Evolutionary conservation across 2,888 invertebrate genomes (phyloP).

Genomic region (Lepetodrilus schrolli): DNA sequence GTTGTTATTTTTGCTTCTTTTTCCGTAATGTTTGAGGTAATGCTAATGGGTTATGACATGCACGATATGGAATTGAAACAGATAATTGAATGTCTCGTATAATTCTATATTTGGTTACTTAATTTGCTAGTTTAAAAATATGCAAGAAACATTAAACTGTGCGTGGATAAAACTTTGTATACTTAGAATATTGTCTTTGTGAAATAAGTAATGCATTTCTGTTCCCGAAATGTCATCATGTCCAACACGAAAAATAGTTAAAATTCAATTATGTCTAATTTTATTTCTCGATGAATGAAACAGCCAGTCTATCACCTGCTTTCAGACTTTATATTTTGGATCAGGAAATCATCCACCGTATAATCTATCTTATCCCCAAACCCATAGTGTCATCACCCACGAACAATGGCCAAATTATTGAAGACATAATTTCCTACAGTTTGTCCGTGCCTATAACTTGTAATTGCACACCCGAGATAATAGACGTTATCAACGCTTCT

Average conservation of each 20-base stretch:
- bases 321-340: neutral
- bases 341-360: neutral
- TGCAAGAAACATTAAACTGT: neutral
- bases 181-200: too few species aligned
- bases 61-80: too few species aligned
- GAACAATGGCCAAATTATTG: neutral
- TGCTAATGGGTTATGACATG: too few species aligned
- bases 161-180: neutral
- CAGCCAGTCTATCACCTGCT: neutral
- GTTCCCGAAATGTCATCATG: too few species aligned
- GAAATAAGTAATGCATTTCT: too few species aligned
- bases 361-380: neutral
- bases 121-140: neutral
- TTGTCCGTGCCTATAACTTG: neutral
- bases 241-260: too few species aligned
- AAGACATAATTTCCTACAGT: neutral
- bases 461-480: constrained; percentile 1
- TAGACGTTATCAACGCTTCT: neutral
- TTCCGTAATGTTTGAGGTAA: too few species aligned
- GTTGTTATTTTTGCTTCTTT: too few species aligned
- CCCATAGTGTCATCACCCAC: neutral
- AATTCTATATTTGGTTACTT: neutral
- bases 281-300: neutral
- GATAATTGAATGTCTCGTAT: too few species aligned
- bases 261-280: neutral